Base-by-base conservation (phyloP, 2,797 vertebrate genomes). In the Gymnodraco acuticeps region DNA sequence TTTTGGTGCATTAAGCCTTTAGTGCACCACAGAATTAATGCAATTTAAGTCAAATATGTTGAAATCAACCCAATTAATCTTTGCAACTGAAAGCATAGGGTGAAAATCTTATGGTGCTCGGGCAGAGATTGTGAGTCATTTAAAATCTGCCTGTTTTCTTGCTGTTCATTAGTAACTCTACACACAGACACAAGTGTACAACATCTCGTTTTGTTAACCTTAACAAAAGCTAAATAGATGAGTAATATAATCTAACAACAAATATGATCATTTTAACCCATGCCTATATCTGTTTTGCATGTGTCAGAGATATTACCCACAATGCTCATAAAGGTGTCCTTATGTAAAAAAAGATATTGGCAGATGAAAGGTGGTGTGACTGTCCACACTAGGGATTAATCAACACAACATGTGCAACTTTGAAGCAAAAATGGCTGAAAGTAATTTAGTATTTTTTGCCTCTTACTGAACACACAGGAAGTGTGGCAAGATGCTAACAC, bases 321-420 rank as follows among this genome's bases (percentile, higher is more conserved):
- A 75, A 52, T 45, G 23, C 15, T 46, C 19, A 60, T 72, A 33
- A 62, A 66, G 43, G 63, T 80, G 59, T 68, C 59, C 46, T 58
- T 59, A 72, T 81, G 71, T 64, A 48, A 65, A 70, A 45, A 5
- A 27, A 23, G 10, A 31, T 64, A 50, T 73, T 70, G 62, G 75
- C 59, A 75, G 60, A 64, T 9, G 20, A 69, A 73, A 69, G 42
- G 33, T 41, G 76, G 42, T 73, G 59, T 70, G 51, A 62, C 42
- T 80, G 20, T 75, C 64, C 61, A 63, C 76, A 59, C 69, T 38
- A 16, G 73, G 74, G 75, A 83, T 76, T 82, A 77, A 82, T 82
- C 70, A 77, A 80, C 62, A 79, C 71, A 59, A 71, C 64, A 73
- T 16, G 81, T 85, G 71, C 10, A 71, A 33, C 33, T 53, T n/a